Evolutionary conservation across 2,888 invertebrate species (phyloP), one percentile per base, ranked within the genome.

Genomic region (Shargacucullia verbasci): DNA sequence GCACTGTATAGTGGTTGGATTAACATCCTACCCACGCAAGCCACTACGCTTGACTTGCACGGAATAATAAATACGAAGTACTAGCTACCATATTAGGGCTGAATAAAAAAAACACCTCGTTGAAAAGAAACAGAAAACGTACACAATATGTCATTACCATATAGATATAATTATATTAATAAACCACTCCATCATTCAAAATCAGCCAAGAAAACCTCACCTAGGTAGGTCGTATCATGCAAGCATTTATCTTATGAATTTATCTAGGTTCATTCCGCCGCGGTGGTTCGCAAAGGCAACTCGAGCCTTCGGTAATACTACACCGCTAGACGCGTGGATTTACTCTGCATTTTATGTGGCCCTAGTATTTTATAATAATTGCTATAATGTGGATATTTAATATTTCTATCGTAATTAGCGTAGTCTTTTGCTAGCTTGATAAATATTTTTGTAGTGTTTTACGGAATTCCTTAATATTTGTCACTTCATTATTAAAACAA

Each of bases 201-300:
- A 57, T 73, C 54, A 60, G 48, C 50, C 14, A 61, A 63, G 61
- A 59, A 58, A 54, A 53, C 43, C 48, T 7, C 57, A 35, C 10
- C 54, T 55, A 63, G 75, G 62, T 69, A 69, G 57, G 60, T 60
- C 49, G 70, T 70, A 70, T 55, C 63, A 52, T 59, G 57, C 59
- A 45, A 38, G 53, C 53, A 58, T 53, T 59, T 75, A 74, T 74
- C 75, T 71, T 53, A 58, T 56, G 15, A 59, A 65, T 54, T 73
- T 62, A 73, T 73, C 73, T 71, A 71, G 58, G 62, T 75, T 66
- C 69, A 71, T 73, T 74, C 73, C 73, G 31, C 52, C 27, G 76
- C 76, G 76, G 70, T 70, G 62, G 60, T 58, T 75, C 49, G 66
- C 62, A 70, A 76, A 76, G 69, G 76, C 46, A 76, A 76, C 66